Base-by-base conservation (phyloP, 2,113 vertebrate species). In the Ciconia stormi region DNA sequence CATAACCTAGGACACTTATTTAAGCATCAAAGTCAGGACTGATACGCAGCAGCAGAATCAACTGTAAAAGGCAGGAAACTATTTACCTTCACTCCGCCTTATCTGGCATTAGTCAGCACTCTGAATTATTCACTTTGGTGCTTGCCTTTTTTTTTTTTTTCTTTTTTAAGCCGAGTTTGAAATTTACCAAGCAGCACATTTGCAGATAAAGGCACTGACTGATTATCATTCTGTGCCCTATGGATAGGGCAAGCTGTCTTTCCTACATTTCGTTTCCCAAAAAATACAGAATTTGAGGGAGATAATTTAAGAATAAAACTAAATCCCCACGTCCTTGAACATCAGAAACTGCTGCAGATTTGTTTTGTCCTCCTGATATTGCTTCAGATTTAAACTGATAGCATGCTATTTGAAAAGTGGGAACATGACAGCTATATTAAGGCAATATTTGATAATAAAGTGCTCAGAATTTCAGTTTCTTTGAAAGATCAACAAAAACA, bases 61-160 rank as follows among this genome's bases (percentile, higher is more conserved):
- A 53, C 49, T 73, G 38, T 16, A 65, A 82, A 85, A 95, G 38
- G 52, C 34, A 89, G 61, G 29, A 91, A 95, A 85, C 19, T 93
- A 82, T 87, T 94, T 90, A 93, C 84, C 81, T 95, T 66, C 42
- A 55, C 42, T 82, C 36, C 5, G 4, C 42, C 66, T 94, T 94
- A 97, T 82, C 89, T 78, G 81, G 46, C 78, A 79, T 44, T 87
- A 71, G 29, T 85, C 88, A 96, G 87, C 62, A 82, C 55, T 61
- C 76, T 34, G 23, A 94, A 87, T 58, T 87, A 76, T 32, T 70
- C 91, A 85, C 77, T 85, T 52, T 50, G n/a, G 26, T 65, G 69
- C 49, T 52, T 47, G 20, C 30, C 23, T 62, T 16, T 46, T 53
- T 66, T 63, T 27, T 29, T 73, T 46, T 77, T 61, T 55, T 84